Evolutionary conservation across 2,888 invertebrate genomes (phyloP), one percentile per base, ranked within the genome.

Genomic region (Sclerodermus sp.): DNA sequence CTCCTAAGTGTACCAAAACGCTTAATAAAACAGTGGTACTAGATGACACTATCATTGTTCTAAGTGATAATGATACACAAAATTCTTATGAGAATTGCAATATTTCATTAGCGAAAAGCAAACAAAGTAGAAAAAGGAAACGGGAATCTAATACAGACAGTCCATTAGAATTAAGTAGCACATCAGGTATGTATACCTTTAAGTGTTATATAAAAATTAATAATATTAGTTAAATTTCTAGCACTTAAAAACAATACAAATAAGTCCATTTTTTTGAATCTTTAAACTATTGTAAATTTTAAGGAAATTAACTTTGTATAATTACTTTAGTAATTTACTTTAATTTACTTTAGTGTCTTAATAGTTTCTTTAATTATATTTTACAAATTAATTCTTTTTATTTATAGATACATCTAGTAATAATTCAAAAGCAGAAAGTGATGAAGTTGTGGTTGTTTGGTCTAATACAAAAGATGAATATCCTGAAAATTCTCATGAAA

Each of bases 401-500:
- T 12, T 42, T 52, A 31, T 40, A 67, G 64, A 45, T 40, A 39
- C 49, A 13, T 29, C 16, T n/a, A 14, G 8, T n/a, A 23, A 40
- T 34, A 5, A 29, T 36, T 4, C 29, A 6, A 42, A 51, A 31
- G 51, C 55, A 44, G 38, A 15, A n/a, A 41, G 42, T 29, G 69
- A 69, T 42, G 68, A 69, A 34, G 54, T 69, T 16, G 46, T 55
- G 15, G 60, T 67, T 4, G 53, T 69, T 12, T 69, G 69, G 69
- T 57, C 68, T 10, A 65, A 62, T 14, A 40, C 44, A 23, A 32
- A 43, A 3, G 23, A 23, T 23, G 23, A 9, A 17, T 1, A 31
- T 6, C 18, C 34, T n/a, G 5, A 42, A 13, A 41, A 30, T 12
- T 32, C 44, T n/a, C 23, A 23, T 23, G 4, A 23, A 23, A 23